Percentiles rank a stretch among this genome's conserved stretches.
phyloP scores from a whole-genome alignment of 2,888 invertebrate genomes.

The Nomada goodeniana region DNA sequence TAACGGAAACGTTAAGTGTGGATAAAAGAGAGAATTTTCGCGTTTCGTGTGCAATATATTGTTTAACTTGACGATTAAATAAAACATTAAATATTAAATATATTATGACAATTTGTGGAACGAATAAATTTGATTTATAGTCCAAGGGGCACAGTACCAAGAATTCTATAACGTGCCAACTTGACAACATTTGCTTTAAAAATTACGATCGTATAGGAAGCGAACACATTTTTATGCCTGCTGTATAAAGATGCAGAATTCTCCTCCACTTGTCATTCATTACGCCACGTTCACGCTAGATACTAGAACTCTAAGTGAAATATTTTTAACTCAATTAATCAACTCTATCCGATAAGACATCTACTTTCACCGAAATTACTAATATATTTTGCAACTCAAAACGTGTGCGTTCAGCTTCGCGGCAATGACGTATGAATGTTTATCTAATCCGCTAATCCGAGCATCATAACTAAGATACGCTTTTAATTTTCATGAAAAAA shows the following conservation, averaged over 20 bases:
- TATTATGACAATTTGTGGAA: neutral
- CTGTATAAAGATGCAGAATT: neutral
- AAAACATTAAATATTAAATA: neutral
- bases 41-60: neutral
- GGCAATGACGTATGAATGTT: neutral
- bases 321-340: neutral
- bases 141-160: constrained; percentile 56
- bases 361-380: neutral
- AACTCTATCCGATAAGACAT: neutral
- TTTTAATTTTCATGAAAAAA: neutral
- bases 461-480: neutral
- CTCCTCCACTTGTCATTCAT: neutral
- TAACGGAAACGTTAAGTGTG: too few species aligned
- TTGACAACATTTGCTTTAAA: constrained; percentile 3
- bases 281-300: neutral
- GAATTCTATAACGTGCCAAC: constrained; percentile 61
- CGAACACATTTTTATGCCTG: neutral
- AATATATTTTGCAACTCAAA: neutral
- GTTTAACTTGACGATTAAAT: neutral
- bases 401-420: neutral
- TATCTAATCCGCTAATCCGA: neutral
- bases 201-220: neutral
- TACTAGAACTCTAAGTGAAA: neutral
- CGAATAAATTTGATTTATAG: neutral
- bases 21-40: too few species aligned